A percentile compares a stretch with the other conserved stretches of the same genome.
These are phyloP conservation scores for Cordylochernes scorpioides DNA, from an alignment of 2,888 invertebrate genomes.

Conservation along the genomic window DNA sequence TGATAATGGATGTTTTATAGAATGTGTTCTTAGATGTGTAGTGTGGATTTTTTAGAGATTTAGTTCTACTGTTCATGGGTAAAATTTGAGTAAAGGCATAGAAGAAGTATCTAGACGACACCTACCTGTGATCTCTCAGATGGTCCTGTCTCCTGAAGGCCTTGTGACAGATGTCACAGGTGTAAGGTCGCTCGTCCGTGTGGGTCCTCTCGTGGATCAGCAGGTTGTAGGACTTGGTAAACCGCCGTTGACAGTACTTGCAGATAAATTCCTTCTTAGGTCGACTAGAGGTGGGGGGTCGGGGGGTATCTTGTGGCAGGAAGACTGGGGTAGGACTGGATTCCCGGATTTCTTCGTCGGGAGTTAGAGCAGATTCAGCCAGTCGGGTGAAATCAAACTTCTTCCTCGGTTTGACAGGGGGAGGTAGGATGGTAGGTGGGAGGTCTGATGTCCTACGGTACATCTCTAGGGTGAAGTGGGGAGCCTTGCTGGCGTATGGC, in stretches of 20 bases:
- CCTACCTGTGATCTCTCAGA: slow-evolving; percentile 68
- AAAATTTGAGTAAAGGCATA: neutral
- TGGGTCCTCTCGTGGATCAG: slow-evolving; percentile 91
- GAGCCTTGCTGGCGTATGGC: no score
- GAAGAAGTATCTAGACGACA: neutral
- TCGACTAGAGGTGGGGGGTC: slow-evolving; percentile 24
- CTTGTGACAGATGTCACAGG: slow-evolving; percentile 91
- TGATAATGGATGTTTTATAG: neutral
- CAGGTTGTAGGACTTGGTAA: slow-evolving; percentile 89
- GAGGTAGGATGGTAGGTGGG: no score
- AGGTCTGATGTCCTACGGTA: no score
- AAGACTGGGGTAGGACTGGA: no score
- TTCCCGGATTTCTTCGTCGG: no score
- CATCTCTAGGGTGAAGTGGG: no score
- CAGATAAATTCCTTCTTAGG: slow-evolving; percentile 96
- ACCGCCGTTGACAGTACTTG: slow-evolving; percentile 90
- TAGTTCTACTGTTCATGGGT: neutral
- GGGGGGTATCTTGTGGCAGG: no score
- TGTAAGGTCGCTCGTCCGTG: slow-evolving; percentile 87
- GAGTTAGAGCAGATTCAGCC: slow-evolving; percentile 15
- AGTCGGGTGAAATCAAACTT: slow-evolving; percentile 16
- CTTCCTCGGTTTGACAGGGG: no score
- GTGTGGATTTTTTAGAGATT: neutral
- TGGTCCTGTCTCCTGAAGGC: slow-evolving; percentile 91
- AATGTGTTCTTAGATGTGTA: no score